Base-by-base conservation (phyloP, 2,888 invertebrate species). In the Entomobrya multifasciata region DNA sequence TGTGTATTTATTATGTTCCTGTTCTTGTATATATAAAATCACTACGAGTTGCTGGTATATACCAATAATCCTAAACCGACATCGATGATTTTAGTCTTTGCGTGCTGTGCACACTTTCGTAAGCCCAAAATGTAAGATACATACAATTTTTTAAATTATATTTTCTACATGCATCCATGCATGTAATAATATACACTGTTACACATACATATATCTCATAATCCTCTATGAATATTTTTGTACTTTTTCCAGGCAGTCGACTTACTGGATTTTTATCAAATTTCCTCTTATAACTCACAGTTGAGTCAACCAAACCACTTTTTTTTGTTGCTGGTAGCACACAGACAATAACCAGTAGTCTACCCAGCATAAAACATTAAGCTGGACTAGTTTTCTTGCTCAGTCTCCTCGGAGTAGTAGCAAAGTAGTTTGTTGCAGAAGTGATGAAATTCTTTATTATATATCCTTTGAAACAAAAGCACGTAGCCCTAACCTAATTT, bases 221-320 rank as follows among this genome's bases (percentile, higher is more conserved):
- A 60, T 60, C 60, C 60, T 60, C 27, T 27, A 27, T 25, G 25
- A 60, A 15, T 13, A 27, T 25, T 27, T 60, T 15, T 27, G 1
- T 15, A 27, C 4, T 60, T 27, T 27, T 60, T 67, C 44, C 44
- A 67, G 65, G 11, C 41, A 67, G 36, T 36, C 36, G 17, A 41
- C 65, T 30, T 30, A 65, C 65, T 65, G 65, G 65, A 65, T 65
- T 65, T 65, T 65, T 65, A 65, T 65, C 65, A 36, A 65, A 65
- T 65, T 65, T 65, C 30, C 65, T 65, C 8, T 17, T 65, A 41
- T 17, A 65, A 65, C 65, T 65, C 65, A 27, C 60, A 60, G 60
- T 60, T 60, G 13, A 36, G 25, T 60, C 60, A 8, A 60, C 15
- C 27, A 13, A 27, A 15, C 27, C 60, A 25, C 27, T 36, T 36